phyloP scores from a whole-genome alignment of 2,888 invertebrate genomes.

The Galerucella pusilla region DNA sequence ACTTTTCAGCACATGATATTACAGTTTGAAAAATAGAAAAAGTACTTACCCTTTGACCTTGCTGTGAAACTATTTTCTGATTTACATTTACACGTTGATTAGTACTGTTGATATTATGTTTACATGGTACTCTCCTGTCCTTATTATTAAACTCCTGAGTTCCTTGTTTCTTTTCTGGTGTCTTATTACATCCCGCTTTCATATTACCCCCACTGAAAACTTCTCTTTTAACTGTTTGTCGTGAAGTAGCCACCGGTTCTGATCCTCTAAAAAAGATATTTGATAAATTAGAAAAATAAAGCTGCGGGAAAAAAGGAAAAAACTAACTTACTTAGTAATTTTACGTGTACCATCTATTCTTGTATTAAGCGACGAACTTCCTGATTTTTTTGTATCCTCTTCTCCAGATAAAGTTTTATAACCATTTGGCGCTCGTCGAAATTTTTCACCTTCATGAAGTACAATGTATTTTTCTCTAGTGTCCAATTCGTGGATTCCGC shows the following conservation, averaged over 20 bases:
- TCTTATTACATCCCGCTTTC: not conserved
- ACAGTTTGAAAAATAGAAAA: not conserved
- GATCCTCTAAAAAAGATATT: not conserved
- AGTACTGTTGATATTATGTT: not conserved
- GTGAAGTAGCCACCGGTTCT: not conserved
- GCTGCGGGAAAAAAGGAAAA: not conserved
- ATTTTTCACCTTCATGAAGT: constrained; percentile 7
- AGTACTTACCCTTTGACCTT: not conserved
- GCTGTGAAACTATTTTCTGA: not conserved
- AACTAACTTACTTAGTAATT: not conserved
- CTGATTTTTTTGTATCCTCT: not conserved
- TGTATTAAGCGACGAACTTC: not conserved
- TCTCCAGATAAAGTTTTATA: not conserved
- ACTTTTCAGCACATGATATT: too few species aligned
- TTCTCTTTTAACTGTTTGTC: not conserved
- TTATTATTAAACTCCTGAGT: not conserved
- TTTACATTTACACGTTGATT: not conserved
- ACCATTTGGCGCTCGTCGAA: constrained; percentile 5
- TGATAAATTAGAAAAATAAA: too few species aligned
- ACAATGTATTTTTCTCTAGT: constrained; percentile 9
- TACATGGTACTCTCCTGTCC: not conserved
- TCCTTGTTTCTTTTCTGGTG: not conserved
- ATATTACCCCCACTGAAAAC: not conserved
- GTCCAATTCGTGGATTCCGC: not conserved
- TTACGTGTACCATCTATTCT: not conserved